Conservation (phyloP, 2,888 invertebrate species). For the Ephialtes manifestator region DNA sequence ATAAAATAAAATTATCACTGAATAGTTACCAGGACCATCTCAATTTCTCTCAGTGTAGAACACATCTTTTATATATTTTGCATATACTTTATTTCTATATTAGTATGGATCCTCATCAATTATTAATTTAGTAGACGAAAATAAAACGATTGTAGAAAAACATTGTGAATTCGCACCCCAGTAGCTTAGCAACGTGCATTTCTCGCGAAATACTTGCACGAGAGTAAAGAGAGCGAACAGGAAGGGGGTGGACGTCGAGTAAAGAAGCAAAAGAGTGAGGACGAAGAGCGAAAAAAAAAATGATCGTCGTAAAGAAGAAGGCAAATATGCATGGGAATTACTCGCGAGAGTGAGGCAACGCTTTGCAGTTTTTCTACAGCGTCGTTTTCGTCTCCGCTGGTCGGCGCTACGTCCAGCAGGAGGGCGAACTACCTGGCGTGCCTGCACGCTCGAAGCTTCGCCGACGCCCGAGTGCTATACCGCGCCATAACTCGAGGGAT, state of each 20-base stretch:
- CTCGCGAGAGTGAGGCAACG: constrained; percentile 67
- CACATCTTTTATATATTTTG: no score
- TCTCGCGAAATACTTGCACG: constrained; percentile 36
- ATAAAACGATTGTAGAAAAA: constrained; percentile 2
- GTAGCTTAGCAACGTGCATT: constrained; percentile 8
- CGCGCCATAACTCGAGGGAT: constrained; percentile 79
- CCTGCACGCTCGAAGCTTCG: constrained; percentile 77
- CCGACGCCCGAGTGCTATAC: constrained; percentile 61
- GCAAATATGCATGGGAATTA: constrained; percentile 83
- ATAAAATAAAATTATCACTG: no score
- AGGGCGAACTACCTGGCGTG: constrained; percentile 77
- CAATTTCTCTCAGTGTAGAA: no score
- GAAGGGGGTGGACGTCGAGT: not conserved
- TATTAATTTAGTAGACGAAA: not conserved
- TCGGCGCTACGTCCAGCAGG: constrained; percentile 67
- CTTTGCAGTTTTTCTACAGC: constrained; percentile 61
- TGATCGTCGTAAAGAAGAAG: constrained; percentile 80
- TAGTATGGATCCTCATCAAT: not conserved
- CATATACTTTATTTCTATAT: no score
- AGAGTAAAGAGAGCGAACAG: constrained; percentile 5
- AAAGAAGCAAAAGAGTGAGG: constrained; percentile 37
- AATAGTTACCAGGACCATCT: no score
- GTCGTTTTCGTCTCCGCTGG: constrained; percentile 61
- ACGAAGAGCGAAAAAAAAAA: constrained; percentile 74
- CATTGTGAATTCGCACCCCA: not conserved